Base-by-base conservation (phyloP, 2,888 invertebrate genomes). In the Hipparchia sbordonii region DNA sequence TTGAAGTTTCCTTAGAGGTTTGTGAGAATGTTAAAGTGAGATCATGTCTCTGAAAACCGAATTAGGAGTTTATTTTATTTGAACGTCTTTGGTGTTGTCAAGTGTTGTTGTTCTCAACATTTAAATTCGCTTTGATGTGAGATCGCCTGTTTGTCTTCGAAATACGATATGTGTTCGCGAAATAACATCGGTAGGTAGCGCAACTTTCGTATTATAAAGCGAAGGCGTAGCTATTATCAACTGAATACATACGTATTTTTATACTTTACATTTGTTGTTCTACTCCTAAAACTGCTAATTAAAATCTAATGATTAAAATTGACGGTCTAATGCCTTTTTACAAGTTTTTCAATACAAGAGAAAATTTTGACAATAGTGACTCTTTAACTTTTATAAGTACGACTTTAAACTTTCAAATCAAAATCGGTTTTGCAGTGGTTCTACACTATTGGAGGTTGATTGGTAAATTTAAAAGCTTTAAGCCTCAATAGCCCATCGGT, bases 71-170 rank as follows among this genome's bases (percentile, higher is more conserved):
- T 85, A 83, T 84, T 80, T 84, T 82, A 82, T 78, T 75, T 78
- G 77, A 81, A 78, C 80, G 80, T 82, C 80, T 82, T 74, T 72
- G 78, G 80, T 81, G 77, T 71, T 72, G 79, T 80, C 87, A 87
- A 87, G 83, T 89, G 87, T 83, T 85, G 82, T 82, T 84, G 81
- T 83, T 81, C 82, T 78, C 80, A 82, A 82, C 85, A 86, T 90
- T 89, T 87, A 89, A 88, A 88, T 86, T 82, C 83, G 77, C 85
- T 90, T 91, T 91, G 91, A 91, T 89, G 87, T 90, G 81, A 73
- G 79, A 78, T 76, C 71, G 74, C 70, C 74, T 78, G 78, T 79
- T 79, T 75, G 77, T 77, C 65, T 74, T 57, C 69, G 77, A 74
- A 74, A 81, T 74, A 77, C 77, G 77, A 79, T 76, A 78, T 72